Evolutionary conservation across 2,113 vertebrate genomes (phyloP), one percentile per base, ranked within the genome.

Genomic region (Tylochromis polylepis): DNA sequence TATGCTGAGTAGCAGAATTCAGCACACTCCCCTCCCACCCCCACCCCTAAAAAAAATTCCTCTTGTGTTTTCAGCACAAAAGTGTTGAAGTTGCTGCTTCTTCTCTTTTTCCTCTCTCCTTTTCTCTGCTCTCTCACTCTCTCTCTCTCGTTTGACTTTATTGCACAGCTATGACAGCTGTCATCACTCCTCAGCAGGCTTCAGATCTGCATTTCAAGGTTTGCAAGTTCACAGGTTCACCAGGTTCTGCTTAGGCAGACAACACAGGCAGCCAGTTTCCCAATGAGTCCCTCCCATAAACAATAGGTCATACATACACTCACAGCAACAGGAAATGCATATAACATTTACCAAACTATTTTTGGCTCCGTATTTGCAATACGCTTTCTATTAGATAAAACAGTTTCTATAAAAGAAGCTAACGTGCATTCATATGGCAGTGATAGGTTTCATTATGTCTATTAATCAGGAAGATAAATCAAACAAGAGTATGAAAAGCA

Each of bases 201-300:
- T 96, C 93, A 94, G 95, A 96, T 96, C 96, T 95, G 93, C 92
- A 89, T 93, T 95, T 95, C 95, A 96, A 96, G 95, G 94, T 95
- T 93, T 92, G 93, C 82, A 94, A 93, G 95, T 95, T 95, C 89
- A 89, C 79, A 84, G 79, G 91, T 93, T 95, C 93, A 88, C 85
- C 9, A 91, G 92, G 88, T 95, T 95, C 88, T 93, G 93, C 94
- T 88, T 60, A 94, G 92, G 85, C 84, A 93, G 92, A 92, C 91
- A 89, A 90, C 80, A 75, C 82, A 77, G 82, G 87, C 86, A 53
- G 75, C 79, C 83, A 11, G 43, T 89, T 70, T 77, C 84, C 87
- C 79, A 87, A 93, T 81, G 80, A 91, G 85, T 15, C 65, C 62
- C 58, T 82, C 85, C 81, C 59, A 72, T 88, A 93, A 92, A 94